Evolutionary conservation across 2,888 invertebrate genomes (phyloP).

Genomic region (Bombylius major): DNA sequence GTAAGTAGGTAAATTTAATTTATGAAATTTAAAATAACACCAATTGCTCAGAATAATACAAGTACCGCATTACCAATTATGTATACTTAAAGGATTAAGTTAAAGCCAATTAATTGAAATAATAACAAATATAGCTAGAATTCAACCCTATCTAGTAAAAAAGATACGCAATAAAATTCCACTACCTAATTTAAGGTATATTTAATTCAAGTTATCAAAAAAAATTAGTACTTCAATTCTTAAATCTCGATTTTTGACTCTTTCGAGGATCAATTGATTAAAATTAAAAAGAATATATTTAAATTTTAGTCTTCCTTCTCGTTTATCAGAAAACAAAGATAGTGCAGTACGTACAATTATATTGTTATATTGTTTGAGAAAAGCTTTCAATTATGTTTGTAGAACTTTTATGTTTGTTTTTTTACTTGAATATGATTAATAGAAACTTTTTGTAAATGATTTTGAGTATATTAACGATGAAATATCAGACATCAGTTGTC

Average conservation of each 20-base stretch:
- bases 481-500: no score
- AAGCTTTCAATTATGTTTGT: no score
- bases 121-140: conserved; percentile 47
- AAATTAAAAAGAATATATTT: no score
- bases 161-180: conserved; percentile 53
- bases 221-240: neutral
- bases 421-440: no score
- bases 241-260: conserved; percentile 27
- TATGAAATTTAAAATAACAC: conserved; percentile 22
- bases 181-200: conserved; percentile 48
- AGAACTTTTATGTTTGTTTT: no score
- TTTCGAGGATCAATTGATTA: conserved; percentile 50
- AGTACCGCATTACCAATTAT: conserved; percentile 44
- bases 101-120: conserved; percentile 55
- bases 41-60: conserved; percentile 24
- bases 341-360: no score
- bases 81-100: conserved; percentile 51
- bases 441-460: no score
- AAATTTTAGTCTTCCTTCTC: no score
- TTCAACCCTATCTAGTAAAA: conserved; percentile 46
- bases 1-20: no score
- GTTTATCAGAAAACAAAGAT: no score
- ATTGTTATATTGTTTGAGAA: no score
- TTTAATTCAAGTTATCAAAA: neutral
- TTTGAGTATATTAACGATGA: no score